Conservation (phyloP, 1,140 invertebrate species). For the Trichomalopsis sarcophagae region DNA sequence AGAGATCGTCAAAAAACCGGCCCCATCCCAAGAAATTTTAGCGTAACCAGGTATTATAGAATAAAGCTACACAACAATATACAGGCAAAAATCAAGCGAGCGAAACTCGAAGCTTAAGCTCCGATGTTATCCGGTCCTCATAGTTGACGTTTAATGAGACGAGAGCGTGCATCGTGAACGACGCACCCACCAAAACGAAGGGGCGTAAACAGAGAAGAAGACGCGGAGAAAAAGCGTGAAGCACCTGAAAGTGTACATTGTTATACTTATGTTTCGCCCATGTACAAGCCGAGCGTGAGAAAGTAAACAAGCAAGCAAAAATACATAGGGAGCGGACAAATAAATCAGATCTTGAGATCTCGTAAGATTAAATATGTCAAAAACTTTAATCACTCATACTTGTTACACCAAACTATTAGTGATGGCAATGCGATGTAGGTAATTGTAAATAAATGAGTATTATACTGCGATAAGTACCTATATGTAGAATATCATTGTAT, state of each 20-base stretch:
- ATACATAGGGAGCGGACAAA: background rate
- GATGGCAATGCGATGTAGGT: no score
- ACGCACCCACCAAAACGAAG: background rate
- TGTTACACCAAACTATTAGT: no score
- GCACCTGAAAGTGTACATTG: background rate
- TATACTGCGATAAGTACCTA: no score
- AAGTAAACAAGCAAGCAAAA: slow-evolving; percentile 26
- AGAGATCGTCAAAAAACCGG: background rate
- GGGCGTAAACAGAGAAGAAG: background rate
- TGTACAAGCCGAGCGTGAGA: background rate
- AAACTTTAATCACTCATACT: no score
- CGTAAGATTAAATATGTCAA: background rate
- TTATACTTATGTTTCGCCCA: background rate
- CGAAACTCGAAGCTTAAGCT: background rate
- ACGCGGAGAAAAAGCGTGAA: background rate
- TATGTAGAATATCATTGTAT: no score
- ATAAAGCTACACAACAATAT: no score
- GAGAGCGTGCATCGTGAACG: no score
- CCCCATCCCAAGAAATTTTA: background rate
- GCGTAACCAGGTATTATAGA: background rate
- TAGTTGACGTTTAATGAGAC: background rate
- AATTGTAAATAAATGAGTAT: no score
- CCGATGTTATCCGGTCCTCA: slow-evolving; percentile 9
- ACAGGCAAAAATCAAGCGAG: background rate
- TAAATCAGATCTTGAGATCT: background rate